phyloP scores from a whole-genome alignment of 1,140 invertebrate genomes.

The Argopecten irradians region DNA sequence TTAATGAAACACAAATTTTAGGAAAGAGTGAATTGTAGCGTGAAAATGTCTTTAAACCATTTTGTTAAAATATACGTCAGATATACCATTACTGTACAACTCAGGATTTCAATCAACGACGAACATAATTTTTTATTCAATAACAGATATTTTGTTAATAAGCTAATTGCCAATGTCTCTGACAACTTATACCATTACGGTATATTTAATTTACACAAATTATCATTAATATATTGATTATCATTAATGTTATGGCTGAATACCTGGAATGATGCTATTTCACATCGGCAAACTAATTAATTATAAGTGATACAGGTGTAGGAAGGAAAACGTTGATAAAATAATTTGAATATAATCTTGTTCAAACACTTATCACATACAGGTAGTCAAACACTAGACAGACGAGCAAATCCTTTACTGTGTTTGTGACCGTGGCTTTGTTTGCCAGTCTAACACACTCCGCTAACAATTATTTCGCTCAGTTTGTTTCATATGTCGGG shows the following conservation, averaged over 20 bases:
- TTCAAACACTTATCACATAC: background rate
- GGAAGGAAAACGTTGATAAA: background rate
- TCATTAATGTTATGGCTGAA: background rate
- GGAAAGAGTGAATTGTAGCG: no score
- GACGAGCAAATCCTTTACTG: background rate
- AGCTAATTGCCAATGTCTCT: background rate
- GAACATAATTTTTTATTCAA: no score
- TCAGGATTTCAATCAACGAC: no score
- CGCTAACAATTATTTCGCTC: slow-evolving; percentile 16
- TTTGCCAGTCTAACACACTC: background rate
- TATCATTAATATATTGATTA: background rate
- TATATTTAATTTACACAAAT: background rate
- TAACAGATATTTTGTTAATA: no score
- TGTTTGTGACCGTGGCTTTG: background rate
- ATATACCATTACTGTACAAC: no score
- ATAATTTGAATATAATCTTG: background rate
- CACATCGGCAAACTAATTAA: background rate
- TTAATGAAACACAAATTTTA: no score
- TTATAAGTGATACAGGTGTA: background rate
- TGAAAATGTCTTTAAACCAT: no score
- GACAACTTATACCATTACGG: background rate
- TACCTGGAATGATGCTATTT: background rate
- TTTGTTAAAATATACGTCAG: no score
- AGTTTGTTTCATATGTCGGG: background rate
- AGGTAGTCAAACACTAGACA: background rate